Base-by-base conservation (phyloP, 2,797 vertebrate genomes). In the Eulemur rubriventer region DNA sequence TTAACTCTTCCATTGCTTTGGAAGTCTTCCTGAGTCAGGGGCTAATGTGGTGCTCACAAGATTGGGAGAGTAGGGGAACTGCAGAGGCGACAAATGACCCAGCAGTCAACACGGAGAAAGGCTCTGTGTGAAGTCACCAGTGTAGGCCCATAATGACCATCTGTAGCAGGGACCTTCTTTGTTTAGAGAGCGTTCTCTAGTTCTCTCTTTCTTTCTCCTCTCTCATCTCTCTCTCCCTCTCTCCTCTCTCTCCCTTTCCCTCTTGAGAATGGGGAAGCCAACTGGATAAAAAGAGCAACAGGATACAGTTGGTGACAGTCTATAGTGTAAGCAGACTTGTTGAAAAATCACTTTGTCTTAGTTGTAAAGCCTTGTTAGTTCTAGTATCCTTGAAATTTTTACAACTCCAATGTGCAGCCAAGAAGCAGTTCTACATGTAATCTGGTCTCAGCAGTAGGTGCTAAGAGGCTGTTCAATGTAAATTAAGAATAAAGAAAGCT, bases 301-400 rank as follows among this genome's bases (percentile, higher is more conserved):
- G 41, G 33, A 2, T 3, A 65, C 72, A 72, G 33, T 30, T 84
- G 17, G 81, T 78, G 59, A 87, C 46, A 85, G 41, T 14, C 26
- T 63, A 20, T 61, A 28, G 81, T 48, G 30, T 35, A 30, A 83
- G 83, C 2, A 80, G 52, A 88, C 81, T 94, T 82, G 65, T 26
- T 78, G 61, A 96, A 94, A 95, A 95, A 78, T 87, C 55, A 73
- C 33, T 79, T 59, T 96, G 63, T 92, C 94, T 76, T 93, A 72
- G 55, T 73, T 84, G 73, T 84, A 93, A 98, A 94, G 50, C 55
- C 38, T 86, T 81, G 7, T 30, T 95, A 57, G 2, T 81, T 95
- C 28, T 52, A 85, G 38, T 57, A 78, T 73, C 24, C 80, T 20
- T 92, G 76, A 93, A 83, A 81, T 69, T 88, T 94, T 63, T 87